Base-by-base conservation (phyloP, 1,140 invertebrate species). In the Branchinecta lindahli region DNA sequence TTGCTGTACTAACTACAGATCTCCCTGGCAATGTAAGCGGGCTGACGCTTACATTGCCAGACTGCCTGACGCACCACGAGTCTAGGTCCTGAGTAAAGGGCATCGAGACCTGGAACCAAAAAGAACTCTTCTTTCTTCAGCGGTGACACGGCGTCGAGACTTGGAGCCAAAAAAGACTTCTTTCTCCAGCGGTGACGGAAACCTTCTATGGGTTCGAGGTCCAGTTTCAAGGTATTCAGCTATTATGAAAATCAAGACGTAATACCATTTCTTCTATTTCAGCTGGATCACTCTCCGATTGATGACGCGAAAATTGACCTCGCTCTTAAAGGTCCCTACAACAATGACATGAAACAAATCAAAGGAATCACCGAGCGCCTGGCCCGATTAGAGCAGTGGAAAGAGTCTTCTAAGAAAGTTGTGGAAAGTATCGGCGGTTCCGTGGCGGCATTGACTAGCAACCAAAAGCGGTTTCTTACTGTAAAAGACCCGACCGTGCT, bases 301-400 rank as follows among this genome's bases (percentile, higher is more conserved):
- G 52, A 61, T 6, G 52, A 61, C 18, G 12, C 12, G 2, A 12
- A 61, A 61, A 20, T 61, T 12, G 52, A 61, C 12, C 52, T 61
- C 12, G 52, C 18, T 6, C 18, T 61, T 15, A 12, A 20, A 61
- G 52, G 18, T 15, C 18, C 12, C 18, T 12, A 61, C 52, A 61
- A 61, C 52, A 61, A 61, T 6, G 52, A 61, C 52, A 61, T 61
- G 52, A 61, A 61, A 61, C 52, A 61, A 12, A 61, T 61, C 18
- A 61, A 61, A 20, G 52, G 52, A 12, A 61, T 61, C 12, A 61
- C 52, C 18, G 52, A 61, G 52, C 52, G 52, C 12, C 52, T 61
- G 12, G 52, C 52, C 2, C 12, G 18, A 20, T 20, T 61, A 15
- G 52, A 61, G 6, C 52, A 61, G 52, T 61, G 52, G 52, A 61